These are phyloP conservation scores for Polyploca ridens DNA, from an alignment of 2,888 invertebrate species.

Conservation along the genomic window DNA sequence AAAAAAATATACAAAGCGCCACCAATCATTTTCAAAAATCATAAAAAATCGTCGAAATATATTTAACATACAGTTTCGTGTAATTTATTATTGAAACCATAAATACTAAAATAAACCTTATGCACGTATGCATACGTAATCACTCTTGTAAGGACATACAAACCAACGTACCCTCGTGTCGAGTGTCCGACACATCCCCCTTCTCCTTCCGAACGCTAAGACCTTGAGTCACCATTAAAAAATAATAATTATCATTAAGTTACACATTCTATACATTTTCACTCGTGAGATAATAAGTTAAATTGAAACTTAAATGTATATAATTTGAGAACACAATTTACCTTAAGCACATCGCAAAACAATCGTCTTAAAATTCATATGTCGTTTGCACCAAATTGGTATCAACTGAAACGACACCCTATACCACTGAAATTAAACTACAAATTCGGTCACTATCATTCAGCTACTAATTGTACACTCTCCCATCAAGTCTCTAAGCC, in stretches of 20 bases:
- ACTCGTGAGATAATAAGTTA: background rate
- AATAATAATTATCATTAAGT: background rate
- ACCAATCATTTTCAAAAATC: background rate
- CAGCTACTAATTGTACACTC: background rate
- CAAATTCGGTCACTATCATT: background rate
- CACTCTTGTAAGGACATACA: constrained; percentile 5
- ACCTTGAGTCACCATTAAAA: background rate
- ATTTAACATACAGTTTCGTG: background rate
- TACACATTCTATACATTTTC: background rate
- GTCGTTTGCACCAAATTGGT: background rate
- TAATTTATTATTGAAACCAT: background rate
- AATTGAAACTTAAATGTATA: background rate
- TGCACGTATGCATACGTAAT: constrained; percentile 13
- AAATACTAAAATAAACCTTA: background rate
- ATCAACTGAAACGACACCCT: background rate
- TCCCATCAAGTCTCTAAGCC: background rate
- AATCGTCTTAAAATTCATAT: background rate
- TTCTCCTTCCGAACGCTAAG: constrained; percentile 3
- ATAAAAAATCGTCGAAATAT: background rate
- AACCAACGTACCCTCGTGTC: constrained; percentile 3
- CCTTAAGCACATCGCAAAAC: background rate
- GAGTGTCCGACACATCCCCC: constrained; percentile 15
- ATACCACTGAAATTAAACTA: background rate
- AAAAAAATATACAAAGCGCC: background rate
- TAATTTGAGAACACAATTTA: background rate